Conservation (phyloP, 2,113 vertebrate genomes). For the Microcebus ravelobensis region DNA sequence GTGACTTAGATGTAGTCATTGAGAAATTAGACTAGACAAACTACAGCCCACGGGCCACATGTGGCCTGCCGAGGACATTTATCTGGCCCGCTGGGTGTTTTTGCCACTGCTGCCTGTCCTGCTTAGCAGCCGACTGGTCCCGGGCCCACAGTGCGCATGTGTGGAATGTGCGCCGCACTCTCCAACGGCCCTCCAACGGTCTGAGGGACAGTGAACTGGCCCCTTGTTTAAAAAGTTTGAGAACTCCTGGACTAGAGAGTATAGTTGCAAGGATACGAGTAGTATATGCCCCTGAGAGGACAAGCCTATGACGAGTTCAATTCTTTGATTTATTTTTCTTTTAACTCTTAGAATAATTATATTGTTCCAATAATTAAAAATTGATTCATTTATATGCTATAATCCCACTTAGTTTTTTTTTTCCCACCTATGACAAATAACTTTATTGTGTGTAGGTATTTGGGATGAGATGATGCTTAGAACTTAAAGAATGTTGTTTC, state of each 20-base stretch:
- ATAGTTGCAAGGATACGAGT: background rate
- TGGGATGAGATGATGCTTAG: background rate
- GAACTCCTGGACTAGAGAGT: background rate
- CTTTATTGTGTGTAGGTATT: background rate
- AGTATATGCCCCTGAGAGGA: background rate
- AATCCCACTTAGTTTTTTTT: background rate
- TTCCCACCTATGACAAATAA: background rate
- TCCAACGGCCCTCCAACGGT: no score
- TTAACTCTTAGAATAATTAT: background rate
- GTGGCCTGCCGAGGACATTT: no score
- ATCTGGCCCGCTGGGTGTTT: no score
- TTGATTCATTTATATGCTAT: background rate
- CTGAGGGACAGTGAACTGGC: no score
- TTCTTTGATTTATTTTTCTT: background rate
- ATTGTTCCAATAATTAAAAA: background rate
- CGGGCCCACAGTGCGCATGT: no score
- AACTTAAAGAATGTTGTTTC: background rate
- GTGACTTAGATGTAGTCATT: background rate
- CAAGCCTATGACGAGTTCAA: background rate
- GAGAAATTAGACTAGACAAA: background rate
- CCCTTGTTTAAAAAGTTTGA: no score
- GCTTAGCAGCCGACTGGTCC: no score
- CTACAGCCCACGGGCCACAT: no score
- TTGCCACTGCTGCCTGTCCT: no score
- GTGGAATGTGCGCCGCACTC: no score